These are phyloP conservation scores for Cryptocheilus praepositus DNA, from an alignment of 2,888 invertebrate genomes.

Conservation along the genomic window DNA sequence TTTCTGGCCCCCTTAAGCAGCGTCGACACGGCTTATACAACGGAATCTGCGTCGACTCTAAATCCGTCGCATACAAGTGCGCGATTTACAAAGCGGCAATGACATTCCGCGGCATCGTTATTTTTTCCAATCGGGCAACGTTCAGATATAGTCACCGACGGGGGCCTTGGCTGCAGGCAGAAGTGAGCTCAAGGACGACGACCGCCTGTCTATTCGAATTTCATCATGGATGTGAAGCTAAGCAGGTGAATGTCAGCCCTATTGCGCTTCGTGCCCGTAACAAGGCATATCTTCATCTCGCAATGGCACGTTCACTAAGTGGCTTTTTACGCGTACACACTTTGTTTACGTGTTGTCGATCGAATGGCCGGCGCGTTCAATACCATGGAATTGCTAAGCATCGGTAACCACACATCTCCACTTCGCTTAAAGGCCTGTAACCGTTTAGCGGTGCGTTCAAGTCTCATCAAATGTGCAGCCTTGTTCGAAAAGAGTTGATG, in stretches of 20 bases:
- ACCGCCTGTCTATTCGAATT: slow-evolving; percentile 59
- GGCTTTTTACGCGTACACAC: not conserved
- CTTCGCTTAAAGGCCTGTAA: too few relatives aligned
- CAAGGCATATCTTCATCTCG: slow-evolving; percentile 11
- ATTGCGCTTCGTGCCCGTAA: slow-evolving; percentile 45
- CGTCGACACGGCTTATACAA: too few relatives aligned
- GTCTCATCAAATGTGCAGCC: too few relatives aligned
- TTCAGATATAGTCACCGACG: slow-evolving; percentile 47
- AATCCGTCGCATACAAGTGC: too few relatives aligned
- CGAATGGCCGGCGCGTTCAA: too few relatives aligned
- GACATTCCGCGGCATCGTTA: slow-evolving; percentile 63
- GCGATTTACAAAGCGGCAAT: slow-evolving; percentile 53
- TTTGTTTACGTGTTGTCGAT: too few relatives aligned
- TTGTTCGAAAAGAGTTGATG: too few relatives aligned
- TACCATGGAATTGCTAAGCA: too few relatives aligned
- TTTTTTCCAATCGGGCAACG: slow-evolving; percentile 54
- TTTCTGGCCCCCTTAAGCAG: too few relatives aligned
- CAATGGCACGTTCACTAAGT: not conserved
- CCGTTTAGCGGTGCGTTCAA: too few relatives aligned
- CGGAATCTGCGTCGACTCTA: too few relatives aligned
- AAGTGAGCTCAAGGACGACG: slow-evolving; percentile 67
- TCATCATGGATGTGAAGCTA: slow-evolving; percentile 56
- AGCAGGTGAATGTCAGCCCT: slow-evolving; percentile 59
- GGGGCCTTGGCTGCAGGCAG: slow-evolving; percentile 53
- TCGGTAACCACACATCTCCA: too few relatives aligned